phyloP scores from a whole-genome alignment of 1,140 invertebrate species.

The Penaeus japonicus region DNA sequence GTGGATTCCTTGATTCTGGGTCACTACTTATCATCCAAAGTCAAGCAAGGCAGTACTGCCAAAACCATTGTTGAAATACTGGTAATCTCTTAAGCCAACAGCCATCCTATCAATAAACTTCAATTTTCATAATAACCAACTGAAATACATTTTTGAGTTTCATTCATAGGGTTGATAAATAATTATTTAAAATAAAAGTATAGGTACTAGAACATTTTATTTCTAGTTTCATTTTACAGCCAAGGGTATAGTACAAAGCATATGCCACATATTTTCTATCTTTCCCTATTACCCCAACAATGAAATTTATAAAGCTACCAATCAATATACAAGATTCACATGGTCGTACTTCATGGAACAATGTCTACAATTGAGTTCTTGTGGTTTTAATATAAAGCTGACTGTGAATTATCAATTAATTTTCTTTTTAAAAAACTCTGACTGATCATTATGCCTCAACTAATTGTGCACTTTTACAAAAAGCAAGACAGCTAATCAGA shows the following conservation, averaged over 20 bases:
- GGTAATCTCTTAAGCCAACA: too few species aligned
- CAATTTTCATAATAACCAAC: too few species aligned
- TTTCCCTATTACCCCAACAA: slow-evolving; percentile 44
- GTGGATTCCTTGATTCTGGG: too few species aligned
- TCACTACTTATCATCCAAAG: too few species aligned
- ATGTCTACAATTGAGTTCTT: slow-evolving; percentile 17
- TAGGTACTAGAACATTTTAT: slow-evolving; percentile 40
- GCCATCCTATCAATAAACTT: too few species aligned
- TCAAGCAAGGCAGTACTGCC: too few species aligned
- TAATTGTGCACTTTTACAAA: too few species aligned
- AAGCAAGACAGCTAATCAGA: too few species aligned
- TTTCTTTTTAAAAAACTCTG: too few species aligned
- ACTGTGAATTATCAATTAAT: not conserved
- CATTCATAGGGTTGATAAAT: not conserved
- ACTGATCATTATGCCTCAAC: too few species aligned
- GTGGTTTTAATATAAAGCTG: slow-evolving; percentile 13
- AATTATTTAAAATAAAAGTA: not conserved
- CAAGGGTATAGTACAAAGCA: slow-evolving; percentile 50
- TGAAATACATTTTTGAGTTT: too few species aligned
- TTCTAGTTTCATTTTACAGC: slow-evolving; percentile 47
- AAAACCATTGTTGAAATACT: too few species aligned
- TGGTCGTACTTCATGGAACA: slow-evolving; percentile 16
- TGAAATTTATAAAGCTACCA: slow-evolving; percentile 51
- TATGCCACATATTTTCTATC: slow-evolving; percentile 46
- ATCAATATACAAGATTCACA: slow-evolving; percentile 38